Evolutionary conservation across 2,797 vertebrate genomes (phyloP).

Genomic region (Rhyacichthys aspro): DNA sequence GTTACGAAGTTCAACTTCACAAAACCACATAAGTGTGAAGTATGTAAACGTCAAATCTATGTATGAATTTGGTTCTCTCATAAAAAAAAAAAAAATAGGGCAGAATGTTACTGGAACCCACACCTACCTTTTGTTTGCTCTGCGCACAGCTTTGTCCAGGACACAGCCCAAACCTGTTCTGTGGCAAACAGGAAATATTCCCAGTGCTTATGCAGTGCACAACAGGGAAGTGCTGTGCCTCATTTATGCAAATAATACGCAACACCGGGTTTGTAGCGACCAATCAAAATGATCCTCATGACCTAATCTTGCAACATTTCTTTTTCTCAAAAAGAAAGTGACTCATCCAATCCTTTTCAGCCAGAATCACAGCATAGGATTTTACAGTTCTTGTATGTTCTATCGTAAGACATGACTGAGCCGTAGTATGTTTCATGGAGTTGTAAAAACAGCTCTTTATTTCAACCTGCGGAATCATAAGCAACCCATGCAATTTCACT

Average conservation of each 20-base stretch:
- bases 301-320: not conserved
- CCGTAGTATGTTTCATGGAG: too few species aligned
- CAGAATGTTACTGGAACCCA: not conserved
- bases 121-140: constrained; percentile 32
- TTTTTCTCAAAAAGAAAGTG: too few species aligned
- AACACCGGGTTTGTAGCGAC: constrained; percentile 1
- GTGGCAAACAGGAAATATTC: constrained; percentile 62
- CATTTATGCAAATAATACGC: constrained; percentile 62
- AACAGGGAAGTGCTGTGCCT: constrained; percentile 31
- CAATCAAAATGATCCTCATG: constrained; percentile 32
- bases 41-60: too few species aligned
- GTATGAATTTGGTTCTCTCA: not conserved
- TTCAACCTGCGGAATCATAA: too few species aligned
- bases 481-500: too few species aligned
- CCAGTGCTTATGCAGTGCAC: constrained; percentile 37
- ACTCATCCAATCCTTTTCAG: too few species aligned
- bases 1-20: too few species aligned
- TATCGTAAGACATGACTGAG: too few species aligned
- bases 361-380: too few species aligned
- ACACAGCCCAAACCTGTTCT: constrained; percentile 61
- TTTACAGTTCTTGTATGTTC: too few species aligned
- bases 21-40: too few species aligned
- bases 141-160: not conserved
- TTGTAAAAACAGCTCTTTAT: too few species aligned
- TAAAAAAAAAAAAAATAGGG: constrained; percentile 1